Evolutionary conservation across 2,888 invertebrate genomes (phyloP).

Genomic region (Catocala sponsa): DNA sequence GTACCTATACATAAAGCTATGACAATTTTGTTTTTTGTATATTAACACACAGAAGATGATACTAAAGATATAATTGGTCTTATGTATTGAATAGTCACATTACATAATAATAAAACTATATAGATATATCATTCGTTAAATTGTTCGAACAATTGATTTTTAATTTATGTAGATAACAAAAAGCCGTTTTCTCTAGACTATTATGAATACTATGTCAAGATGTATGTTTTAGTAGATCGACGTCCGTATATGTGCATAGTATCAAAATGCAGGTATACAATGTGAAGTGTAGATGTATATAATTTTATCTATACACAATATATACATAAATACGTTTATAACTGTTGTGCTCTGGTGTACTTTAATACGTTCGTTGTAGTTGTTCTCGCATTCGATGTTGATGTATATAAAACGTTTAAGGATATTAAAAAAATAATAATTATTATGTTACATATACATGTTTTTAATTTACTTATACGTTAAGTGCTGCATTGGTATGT

Average conservation of each 20-base stretch:
- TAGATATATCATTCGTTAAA: too few relatives aligned
- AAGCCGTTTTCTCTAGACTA: too few relatives aligned
- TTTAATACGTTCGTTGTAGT: constrained; percentile 69
- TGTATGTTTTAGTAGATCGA: constrained; percentile 11
- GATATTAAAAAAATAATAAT: constrained; percentile 75
- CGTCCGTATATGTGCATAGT: constrained; percentile 5
- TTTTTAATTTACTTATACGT: constrained; percentile 51
- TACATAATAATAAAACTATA: too few relatives aligned
- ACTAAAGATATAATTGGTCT: too few relatives aligned
- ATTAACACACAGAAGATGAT: too few relatives aligned
- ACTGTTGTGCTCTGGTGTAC: constrained; percentile 78
- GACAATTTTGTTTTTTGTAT: too few relatives aligned
- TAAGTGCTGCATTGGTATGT: too few relatives aligned
- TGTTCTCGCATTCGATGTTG: constrained; percentile 79
- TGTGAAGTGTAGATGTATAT: constrained; percentile 49
- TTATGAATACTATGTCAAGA: not conserved
- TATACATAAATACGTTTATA: constrained; percentile 66
- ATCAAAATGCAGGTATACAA: constrained; percentile 21
- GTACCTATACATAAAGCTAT: too few relatives aligned
- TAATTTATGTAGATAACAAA: too few relatives aligned
- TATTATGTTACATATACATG: constrained; percentile 75
- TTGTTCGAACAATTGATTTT: too few relatives aligned
- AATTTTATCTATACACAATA: constrained; percentile 49
- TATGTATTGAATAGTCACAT: too few relatives aligned
- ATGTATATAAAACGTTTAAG: constrained; percentile 84